These are phyloP conservation scores for Oryzias javanicus DNA, from an alignment of 2,113 vertebrate species.

Conservation along the genomic window DNA sequence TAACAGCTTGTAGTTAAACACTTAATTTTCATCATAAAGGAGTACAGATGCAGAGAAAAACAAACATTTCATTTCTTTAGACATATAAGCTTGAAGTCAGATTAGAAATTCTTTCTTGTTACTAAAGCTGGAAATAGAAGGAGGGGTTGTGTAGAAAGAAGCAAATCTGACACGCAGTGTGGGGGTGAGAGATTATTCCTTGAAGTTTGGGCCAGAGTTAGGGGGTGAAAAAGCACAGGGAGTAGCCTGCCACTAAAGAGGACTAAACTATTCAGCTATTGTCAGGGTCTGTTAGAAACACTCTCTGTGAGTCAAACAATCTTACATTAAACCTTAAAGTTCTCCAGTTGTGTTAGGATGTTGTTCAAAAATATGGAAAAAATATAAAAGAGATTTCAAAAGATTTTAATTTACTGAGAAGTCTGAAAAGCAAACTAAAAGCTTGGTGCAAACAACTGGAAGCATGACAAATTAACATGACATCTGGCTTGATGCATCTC, in stretches of 20 bases:
- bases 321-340: constrained; percentile 22
- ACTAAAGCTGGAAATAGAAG: not conserved
- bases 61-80: constrained; percentile 22
- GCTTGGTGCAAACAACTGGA: not conserved
- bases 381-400: too few relatives aligned
- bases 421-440: too few relatives aligned
- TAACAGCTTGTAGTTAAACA: constrained; percentile 23
- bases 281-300: constrained; percentile 67
- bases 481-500: constrained; percentile 5
- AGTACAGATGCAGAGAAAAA: constrained; percentile 15
- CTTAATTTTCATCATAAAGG: constrained; percentile 21
- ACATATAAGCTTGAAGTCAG: not conserved
- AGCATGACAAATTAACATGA: constrained; percentile 27
- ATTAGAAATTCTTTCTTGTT: constrained; percentile 23
- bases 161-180: constrained; percentile 50
- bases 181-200: constrained; percentile 48
- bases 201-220: constrained; percentile 51
- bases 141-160: constrained; percentile 27
- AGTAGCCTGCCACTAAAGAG: constrained; percentile 47
- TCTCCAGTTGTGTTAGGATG: not conserved
- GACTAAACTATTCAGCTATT: constrained; percentile 62
- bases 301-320: constrained; percentile 58
- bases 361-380: not conserved
- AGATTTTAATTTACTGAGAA: too few relatives aligned
- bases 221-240: constrained; percentile 41